Percentiles rank a stretch among this genome's conserved stretches.
Evolutionary conservation across 2,888 invertebrate species (phyloP).

Genomic region (Mayetiola destructor): DNA sequence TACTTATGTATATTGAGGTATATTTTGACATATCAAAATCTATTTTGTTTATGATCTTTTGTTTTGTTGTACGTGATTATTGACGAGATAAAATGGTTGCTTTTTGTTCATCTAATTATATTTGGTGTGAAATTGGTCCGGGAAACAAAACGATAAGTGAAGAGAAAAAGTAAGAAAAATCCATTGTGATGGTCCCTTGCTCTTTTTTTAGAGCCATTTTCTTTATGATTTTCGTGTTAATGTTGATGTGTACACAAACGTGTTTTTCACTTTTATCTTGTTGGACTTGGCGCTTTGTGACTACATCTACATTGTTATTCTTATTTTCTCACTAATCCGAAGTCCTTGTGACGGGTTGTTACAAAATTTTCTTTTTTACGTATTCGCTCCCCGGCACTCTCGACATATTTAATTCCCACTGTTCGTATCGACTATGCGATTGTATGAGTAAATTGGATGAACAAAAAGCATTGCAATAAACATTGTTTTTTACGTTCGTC

Average conservation of each 20-base stretch:
- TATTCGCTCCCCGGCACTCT: background rate
- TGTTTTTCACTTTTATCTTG: background rate
- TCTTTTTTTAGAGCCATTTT: background rate
- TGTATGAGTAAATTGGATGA: background rate
- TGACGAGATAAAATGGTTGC: background rate
- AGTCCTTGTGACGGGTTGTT: background rate
- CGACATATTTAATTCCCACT: background rate
- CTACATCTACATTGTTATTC: too few species aligned
- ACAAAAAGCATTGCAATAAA: background rate
- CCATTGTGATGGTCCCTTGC: background rate
- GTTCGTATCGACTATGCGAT: background rate
- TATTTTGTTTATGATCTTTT: background rate
- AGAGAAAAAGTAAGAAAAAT: too few species aligned
- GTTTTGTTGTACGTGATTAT: background rate
- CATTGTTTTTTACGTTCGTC: conserved; percentile 7
- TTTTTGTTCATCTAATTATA: conserved; percentile 6
- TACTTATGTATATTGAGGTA: background rate
- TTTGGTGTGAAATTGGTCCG: background rate
- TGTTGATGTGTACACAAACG: too few species aligned
- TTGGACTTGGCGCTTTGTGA: background rate
- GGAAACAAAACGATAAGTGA: background rate
- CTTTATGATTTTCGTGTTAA: background rate
- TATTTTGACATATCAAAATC: background rate
- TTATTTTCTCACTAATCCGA: background rate
- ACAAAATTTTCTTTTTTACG: background rate